Conservation (phyloP, 2,113 vertebrate genomes). For the Piliocolobus tephrosceles region DNA sequence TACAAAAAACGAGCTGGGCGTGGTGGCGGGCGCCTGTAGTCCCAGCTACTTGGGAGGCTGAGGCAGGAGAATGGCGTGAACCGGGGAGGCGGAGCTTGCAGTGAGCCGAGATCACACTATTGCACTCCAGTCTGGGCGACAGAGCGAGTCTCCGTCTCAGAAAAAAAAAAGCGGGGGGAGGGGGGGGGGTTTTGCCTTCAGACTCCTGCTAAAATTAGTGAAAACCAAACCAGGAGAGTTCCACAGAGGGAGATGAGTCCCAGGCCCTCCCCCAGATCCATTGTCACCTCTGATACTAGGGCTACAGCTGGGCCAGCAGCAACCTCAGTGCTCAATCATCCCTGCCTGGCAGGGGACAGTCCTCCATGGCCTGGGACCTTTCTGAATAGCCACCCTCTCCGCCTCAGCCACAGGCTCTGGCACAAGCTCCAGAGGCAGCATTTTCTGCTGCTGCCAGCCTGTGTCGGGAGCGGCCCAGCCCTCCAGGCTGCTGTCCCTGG, state of each 20-base stretch:
- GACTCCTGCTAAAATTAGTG: not conserved
- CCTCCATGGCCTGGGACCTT: not conserved
- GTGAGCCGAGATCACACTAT: too few species aligned
- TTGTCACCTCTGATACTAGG: rapidly evolving
- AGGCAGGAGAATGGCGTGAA: too few species aligned
- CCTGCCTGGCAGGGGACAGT: too few species aligned
- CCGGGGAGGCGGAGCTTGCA: too few species aligned
- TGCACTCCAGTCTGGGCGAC: too few species aligned
- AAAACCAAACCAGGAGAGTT: not conserved
- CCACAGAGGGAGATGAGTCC: not conserved
- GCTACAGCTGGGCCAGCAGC: not conserved
- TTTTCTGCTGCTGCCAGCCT: not conserved
- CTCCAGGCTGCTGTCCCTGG: not conserved
- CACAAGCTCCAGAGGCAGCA: too few species aligned
- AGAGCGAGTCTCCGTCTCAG: too few species aligned
- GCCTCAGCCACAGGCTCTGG: not conserved
- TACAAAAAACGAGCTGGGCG: too few species aligned
- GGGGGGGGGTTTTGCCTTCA: too few species aligned
- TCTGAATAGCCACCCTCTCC: not conserved
- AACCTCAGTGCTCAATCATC: not conserved
- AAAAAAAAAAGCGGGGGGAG: too few species aligned
- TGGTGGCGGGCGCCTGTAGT: rapidly evolving
- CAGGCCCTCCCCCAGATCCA: not conserved
- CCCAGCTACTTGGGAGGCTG: too few species aligned
- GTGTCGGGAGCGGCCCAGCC: rapidly evolving